Evolutionary conservation across 2,888 invertebrate genomes (phyloP).

Genomic region (Heteromyza rotundicornis): DNA sequence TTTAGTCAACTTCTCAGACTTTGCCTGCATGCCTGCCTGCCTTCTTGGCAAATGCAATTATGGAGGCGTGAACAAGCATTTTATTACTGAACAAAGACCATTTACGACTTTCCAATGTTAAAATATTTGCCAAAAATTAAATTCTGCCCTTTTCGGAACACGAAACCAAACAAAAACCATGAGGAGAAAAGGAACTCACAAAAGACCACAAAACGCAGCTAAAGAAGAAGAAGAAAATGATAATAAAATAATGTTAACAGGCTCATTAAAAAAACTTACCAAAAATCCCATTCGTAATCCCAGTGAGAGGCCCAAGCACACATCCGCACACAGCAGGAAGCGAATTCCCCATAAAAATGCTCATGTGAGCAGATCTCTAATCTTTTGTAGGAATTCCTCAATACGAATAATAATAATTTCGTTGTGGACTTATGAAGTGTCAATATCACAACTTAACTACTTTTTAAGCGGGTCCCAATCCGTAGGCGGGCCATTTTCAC

Average conservation of each 20-base stretch:
- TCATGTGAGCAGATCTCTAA: neutral
- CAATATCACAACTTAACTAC: conserved; percentile 31
- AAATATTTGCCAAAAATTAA: neutral
- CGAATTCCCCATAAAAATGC: conserved; percentile 1
- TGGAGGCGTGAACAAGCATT: conserved; percentile 5
- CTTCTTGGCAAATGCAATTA: no score
- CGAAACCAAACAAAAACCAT: neutral
- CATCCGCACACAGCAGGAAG: conserved; percentile 4
- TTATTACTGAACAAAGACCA: neutral
- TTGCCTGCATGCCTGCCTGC: neutral
- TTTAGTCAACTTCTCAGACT: neutral
- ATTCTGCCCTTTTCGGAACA: neutral
- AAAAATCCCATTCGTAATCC: neutral
- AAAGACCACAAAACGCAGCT: neutral
- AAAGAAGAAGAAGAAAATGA: neutral
- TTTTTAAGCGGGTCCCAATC: neutral
- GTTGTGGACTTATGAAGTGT: conserved; percentile 36
- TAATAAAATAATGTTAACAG: neutral
- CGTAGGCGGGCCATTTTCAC: conserved; percentile 22
- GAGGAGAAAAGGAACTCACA: neutral
- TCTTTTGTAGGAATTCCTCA: neutral
- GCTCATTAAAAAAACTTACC: neutral
- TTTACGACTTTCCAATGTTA: neutral
- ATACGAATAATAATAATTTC: conserved; percentile 27
- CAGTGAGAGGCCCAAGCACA: no score